Base-by-base conservation (phyloP, 2,888 invertebrate genomes). In the Helleia helle region DNA sequence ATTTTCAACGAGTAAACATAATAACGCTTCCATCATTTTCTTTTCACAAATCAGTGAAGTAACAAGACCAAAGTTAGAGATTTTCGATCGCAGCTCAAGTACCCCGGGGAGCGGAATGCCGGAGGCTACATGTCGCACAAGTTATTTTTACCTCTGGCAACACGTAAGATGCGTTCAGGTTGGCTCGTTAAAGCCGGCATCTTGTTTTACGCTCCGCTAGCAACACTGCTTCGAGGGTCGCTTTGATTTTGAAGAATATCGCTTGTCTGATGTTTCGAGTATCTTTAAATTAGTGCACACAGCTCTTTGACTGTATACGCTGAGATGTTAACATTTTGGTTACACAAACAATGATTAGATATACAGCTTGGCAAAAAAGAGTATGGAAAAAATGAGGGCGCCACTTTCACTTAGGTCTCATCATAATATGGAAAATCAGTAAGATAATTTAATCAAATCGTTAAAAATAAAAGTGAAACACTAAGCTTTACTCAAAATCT, bases 161-260 rank as follows among this genome's bases (percentile, higher is more conserved):
- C 65, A 65, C 56, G 53, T 52, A 55, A 55, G 67, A 63, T 59
- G 59, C 58, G 58, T 61, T 58, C 59, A 50, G 62, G 68, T 66
- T 65, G 58, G 67, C 69, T 74, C 67, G 71, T 74, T 76, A 72
- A 50, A 53, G 61, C 58, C 58, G 62, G 61, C 63, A 61, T 65
- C 69, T 68, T 62, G 70, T 70, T 67, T 63, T 59, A 65, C 71
- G 74, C 71, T 52, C 55, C 65, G 62, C 30, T 54, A 59, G 44
- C 41, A 54, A 53, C 55, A 62, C 59, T 57, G 64, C 58, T 56
- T 65, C 64, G 60, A 59, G 65, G 62, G 59, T 60, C 56, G 55
- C 72, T 75, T 75, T 73, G 73, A 76, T 72, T 70, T 61, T 65
- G 60, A 48, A 72, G 65, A 56, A 59, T 55, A 56, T 58, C 61